phyloP scores from a whole-genome alignment of 2,888 invertebrate species.

The Metacarcinus magister region DNA sequence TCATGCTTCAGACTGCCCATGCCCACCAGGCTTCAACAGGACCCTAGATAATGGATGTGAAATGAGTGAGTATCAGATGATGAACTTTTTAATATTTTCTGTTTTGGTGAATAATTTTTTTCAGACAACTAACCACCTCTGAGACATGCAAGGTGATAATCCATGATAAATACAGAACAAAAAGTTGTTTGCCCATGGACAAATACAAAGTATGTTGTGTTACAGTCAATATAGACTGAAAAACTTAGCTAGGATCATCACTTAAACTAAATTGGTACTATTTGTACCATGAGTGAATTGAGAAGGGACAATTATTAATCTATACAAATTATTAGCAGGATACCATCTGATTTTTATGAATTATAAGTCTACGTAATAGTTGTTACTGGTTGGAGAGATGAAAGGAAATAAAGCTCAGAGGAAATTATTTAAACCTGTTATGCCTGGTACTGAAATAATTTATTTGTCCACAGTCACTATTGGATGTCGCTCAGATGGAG shows the following conservation, averaged over 20 bases:
- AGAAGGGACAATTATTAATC: not conserved
- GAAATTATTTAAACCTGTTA: not conserved
- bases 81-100: not conserved
- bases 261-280: too few species aligned
- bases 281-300: not conserved
- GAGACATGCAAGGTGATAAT: not conserved
- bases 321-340: not conserved
- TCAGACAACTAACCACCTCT: not conserved
- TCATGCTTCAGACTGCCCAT: constrained; percentile 94
- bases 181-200: not conserved
- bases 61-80: constrained; percentile 82
- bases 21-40: constrained; percentile 90
- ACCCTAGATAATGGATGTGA: constrained; percentile 83
- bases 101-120: not conserved
- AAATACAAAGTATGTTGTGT: not conserved
- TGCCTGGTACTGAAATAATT: not conserved
- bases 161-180: not conserved
- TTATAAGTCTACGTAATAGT: not conserved
- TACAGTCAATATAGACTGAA: not conserved
- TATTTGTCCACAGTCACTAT: constrained; percentile 83
- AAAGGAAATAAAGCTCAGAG: not conserved
- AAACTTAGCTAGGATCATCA: too few species aligned
- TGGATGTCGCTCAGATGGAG: constrained; percentile 92
- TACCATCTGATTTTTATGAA: not conserved
- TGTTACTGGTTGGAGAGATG: not conserved